phyloP scores from a whole-genome alignment of 2,113 vertebrate genomes.

The Aythya baeri region DNA sequence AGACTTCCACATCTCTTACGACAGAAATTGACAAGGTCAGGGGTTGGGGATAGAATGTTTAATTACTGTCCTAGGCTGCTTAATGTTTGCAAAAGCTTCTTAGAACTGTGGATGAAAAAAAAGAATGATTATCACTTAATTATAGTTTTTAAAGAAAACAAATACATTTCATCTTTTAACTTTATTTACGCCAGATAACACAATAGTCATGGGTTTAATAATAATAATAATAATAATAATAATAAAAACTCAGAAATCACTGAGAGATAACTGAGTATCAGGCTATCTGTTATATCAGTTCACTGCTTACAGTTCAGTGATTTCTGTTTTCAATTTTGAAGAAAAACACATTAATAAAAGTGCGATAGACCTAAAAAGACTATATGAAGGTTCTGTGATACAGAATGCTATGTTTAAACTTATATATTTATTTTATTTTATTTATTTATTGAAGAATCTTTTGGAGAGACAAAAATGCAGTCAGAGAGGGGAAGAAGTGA shows the following conservation, averaged over 20 bases:
- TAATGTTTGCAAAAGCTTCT: constrained; percentile 21
- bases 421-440: not conserved
- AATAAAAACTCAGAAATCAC: not conserved
- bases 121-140: constrained; percentile 27
- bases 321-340: not conserved
- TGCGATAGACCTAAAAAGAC: not conserved
- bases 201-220: not conserved
- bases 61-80: constrained; percentile 15
- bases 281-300: not conserved
- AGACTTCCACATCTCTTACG: not conserved
- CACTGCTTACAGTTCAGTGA: not conserved
- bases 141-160: constrained; percentile 24
- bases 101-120: not conserved
- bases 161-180: not conserved
- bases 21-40: constrained; percentile 4
- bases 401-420: not conserved
- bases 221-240: not conserved
- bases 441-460: not conserved
- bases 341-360: not conserved
- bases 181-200: not conserved
- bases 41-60: constrained; percentile 6
- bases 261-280: not conserved
- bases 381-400: not conserved
- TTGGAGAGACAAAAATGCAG: not conserved
- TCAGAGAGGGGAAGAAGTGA: not conserved